These are phyloP conservation scores for Oscheius sp. DNA, from an alignment of 2,888 invertebrate species.

Conservation along the genomic window DNA sequence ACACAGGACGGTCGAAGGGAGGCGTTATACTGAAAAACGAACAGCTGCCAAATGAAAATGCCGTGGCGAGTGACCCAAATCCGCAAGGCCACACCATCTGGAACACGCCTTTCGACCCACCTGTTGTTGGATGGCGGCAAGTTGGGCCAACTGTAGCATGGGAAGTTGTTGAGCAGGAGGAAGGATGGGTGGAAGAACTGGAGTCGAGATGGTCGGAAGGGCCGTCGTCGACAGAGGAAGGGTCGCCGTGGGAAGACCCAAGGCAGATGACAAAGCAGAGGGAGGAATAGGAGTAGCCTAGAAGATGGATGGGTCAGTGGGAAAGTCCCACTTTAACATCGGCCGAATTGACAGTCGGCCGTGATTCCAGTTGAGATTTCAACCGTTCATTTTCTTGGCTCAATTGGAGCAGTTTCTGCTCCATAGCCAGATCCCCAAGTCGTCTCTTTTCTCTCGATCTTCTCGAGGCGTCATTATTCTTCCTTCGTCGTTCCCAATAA, in stretches of 20 bases:
- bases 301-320: neutral
- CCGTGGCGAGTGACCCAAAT: slow-evolving; percentile 19
- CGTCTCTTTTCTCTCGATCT: slow-evolving; percentile 77
- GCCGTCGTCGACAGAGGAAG: neutral
- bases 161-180: slow-evolving; percentile 33
- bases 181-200: slow-evolving; percentile 9
- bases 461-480: slow-evolving; percentile 52
- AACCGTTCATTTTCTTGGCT: slow-evolving; percentile 94
- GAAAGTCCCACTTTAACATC: neutral
- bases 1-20: slow-evolving; percentile 15
- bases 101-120: neutral
- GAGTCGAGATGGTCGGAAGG: slow-evolving; percentile 1
- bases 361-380: slow-evolving; percentile 81
- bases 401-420: slow-evolving; percentile 89
- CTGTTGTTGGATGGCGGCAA: slow-evolving; percentile 41
- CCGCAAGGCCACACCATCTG: slow-evolving; percentile 3
- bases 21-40: slow-evolving; percentile 19
- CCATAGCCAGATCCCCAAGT: slow-evolving; percentile 94
- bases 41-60: neutral
- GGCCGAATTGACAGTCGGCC: neutral
- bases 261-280: neutral
- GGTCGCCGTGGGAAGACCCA: neutral
- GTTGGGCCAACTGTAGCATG: slow-evolving; percentile 47
- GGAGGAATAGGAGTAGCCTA: neutral
- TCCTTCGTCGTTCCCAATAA: slow-evolving; percentile 77